phyloP scores from a whole-genome alignment of 1,140 invertebrate species.

The Anastatus disparis region DNA sequence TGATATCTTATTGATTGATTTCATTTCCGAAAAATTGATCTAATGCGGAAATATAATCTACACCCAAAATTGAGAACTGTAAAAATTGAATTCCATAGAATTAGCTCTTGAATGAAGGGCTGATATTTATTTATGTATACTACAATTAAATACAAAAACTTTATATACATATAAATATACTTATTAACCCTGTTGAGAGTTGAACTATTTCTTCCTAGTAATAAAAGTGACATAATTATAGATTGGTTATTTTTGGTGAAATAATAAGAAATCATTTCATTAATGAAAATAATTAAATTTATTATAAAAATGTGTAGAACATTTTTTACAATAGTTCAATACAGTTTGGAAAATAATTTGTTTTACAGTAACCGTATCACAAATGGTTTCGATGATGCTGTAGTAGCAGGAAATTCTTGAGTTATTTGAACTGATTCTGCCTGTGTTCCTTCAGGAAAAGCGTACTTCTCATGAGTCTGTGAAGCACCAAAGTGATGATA shows the following conservation, averaged over 20 bases:
- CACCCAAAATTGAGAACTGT: too few species aligned
- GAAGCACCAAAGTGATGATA: constrained; percentile 15
- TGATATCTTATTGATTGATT: too few species aligned
- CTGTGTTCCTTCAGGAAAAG: neutral
- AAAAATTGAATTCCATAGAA: too few species aligned
- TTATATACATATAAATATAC: too few species aligned
- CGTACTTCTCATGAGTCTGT: constrained; percentile 14
- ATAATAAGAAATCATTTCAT: constrained; percentile 18
- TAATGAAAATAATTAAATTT: constrained; percentile 5
- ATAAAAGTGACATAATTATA: neutral
- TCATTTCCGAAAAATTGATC: too few species aligned
- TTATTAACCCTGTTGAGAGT: too few species aligned
- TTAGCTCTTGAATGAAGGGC: too few species aligned
- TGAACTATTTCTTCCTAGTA: too few species aligned
- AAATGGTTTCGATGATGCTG: constrained; percentile 1
- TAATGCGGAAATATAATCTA: too few species aligned
- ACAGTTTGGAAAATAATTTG: neutral
- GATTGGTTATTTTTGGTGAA: too few species aligned
- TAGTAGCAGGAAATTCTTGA: neutral
- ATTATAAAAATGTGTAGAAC: constrained; percentile 8
- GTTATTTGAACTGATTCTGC: neutral
- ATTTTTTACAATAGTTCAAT: neutral
- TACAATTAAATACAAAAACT: too few species aligned
- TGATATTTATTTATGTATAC: too few species aligned
- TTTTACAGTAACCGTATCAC: neutral